Evolutionary conservation across 92 coral and sea anemone species (phyloP).

Genomic region (Desmophyllum pertusum): DNA sequence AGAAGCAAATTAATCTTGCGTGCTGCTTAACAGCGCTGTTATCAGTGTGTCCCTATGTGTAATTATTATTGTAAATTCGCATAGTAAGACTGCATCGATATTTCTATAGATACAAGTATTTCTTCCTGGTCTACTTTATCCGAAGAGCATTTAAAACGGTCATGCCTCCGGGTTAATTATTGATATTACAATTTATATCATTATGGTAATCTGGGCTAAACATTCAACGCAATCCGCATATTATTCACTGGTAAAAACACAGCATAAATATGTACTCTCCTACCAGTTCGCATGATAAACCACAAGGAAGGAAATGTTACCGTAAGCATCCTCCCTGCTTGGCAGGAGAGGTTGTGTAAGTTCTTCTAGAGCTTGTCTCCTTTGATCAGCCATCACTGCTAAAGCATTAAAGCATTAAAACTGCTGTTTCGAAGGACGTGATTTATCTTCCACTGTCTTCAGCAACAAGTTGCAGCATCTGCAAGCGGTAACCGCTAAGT

Average conservation of each 20-base stretch:
- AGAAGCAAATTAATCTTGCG: no score
- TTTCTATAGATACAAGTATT: neutral
- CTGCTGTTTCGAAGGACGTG: neutral
- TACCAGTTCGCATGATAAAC: neutral
- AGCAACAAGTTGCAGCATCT: neutral
- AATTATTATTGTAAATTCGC: no score
- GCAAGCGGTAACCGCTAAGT: neutral
- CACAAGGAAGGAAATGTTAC: neutral
- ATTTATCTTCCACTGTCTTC: neutral
- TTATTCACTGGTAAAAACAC: no score
- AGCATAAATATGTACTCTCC: neutral
- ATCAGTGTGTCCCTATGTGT: no score
- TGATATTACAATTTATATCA: no score
- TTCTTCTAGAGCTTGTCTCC: neutral
- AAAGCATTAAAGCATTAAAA: no score
- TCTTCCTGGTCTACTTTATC: neutral
- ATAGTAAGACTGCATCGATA: neutral
- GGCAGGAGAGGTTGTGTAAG: conserved; percentile 29
- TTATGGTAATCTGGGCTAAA: neutral
- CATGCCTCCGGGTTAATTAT: neutral
- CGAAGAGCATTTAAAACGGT: neutral
- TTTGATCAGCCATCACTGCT: conserved; percentile 19
- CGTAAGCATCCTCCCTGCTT: conserved; percentile 7
- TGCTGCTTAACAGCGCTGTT: no score
- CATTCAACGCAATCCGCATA: neutral